Conservation (phyloP, 2,888 invertebrate genomes). For the Baccha elongata region DNA sequence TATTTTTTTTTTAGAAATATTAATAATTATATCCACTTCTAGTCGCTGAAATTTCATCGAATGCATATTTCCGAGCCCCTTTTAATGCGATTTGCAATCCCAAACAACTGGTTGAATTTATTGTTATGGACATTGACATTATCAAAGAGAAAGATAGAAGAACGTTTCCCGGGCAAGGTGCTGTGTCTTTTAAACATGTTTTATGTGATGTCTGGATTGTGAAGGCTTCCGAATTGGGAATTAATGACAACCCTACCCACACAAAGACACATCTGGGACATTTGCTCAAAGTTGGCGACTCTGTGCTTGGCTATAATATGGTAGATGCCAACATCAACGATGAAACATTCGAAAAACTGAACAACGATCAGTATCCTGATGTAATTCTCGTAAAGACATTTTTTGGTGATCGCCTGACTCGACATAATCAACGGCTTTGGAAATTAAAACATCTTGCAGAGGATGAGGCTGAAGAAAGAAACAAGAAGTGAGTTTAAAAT, state of each 20-base stretch:
- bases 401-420: conserved; percentile 88
- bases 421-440: conserved; percentile 92
- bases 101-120: conserved; percentile 94
- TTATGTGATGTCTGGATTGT: conserved; percentile 97
- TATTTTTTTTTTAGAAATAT: no score
- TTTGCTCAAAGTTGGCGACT: conserved; percentile 95
- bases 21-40: conserved; percentile 75
- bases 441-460: conserved; percentile 94
- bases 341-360: conserved; percentile 91
- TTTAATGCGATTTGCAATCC: conserved; percentile 95
- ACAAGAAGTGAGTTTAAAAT: conserved; percentile 83
- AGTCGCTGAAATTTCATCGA: conserved; percentile 93
- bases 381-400: conserved; percentile 97
- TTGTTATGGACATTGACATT: conserved; percentile 95
- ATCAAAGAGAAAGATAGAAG: conserved; percentile 86
- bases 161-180: conserved; percentile 93
- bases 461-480: conserved; percentile 86
- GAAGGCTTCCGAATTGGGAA: conserved; percentile 92
- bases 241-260: conserved; percentile 91
- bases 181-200: conserved; percentile 92
- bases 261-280: conserved; percentile 97
- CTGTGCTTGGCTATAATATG: conserved; percentile 95
- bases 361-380: conserved; percentile 89
- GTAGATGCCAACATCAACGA: conserved; percentile 96
- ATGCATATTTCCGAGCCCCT: conserved; percentile 92